These are phyloP conservation scores for Erynnis tages DNA, from an alignment of 2,888 invertebrate species.

Conservation along the genomic window DNA sequence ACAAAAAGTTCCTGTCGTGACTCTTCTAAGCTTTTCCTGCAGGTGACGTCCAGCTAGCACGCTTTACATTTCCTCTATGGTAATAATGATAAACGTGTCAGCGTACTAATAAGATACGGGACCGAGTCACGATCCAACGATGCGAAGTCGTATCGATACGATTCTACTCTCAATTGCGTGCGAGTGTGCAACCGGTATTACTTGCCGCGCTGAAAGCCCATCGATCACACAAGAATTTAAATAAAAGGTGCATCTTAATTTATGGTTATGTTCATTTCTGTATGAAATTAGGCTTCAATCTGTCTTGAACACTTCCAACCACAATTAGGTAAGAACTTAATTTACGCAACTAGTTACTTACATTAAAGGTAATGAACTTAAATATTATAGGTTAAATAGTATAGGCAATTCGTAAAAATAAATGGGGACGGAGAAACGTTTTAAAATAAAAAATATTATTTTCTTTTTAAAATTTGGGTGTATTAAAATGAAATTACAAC, in stretches of 20 bases:
- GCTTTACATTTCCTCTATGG: conserved; percentile 66
- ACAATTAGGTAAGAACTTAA: no score
- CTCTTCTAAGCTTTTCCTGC: conserved; percentile 57
- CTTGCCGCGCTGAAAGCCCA: neutral
- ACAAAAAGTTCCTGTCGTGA: conserved; percentile 68
- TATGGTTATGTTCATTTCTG: no score
- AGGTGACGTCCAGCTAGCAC: conserved; percentile 44
- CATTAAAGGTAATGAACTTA: no score
- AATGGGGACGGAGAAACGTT: no score
- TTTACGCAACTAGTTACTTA: no score
- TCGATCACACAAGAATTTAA: neutral
- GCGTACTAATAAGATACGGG: conserved; percentile 62
- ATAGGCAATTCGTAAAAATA: no score
- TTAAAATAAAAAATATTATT: no score
- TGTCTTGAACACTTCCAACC: no score
- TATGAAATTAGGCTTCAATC: no score
- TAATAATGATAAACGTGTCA: conserved; percentile 65
- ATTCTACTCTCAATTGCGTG: conserved; percentile 2
- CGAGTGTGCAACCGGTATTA: conserved; percentile 2
- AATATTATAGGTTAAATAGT: no score
- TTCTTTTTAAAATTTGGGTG: no score
- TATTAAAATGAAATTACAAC: no score
- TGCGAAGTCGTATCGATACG: conserved; percentile 11
- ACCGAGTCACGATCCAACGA: conserved; percentile 48
- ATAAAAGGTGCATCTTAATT: neutral